These are phyloP conservation scores for Acridotheres tristis DNA, from an alignment of 2,797 vertebrate genomes.

Conservation along the genomic window DNA sequence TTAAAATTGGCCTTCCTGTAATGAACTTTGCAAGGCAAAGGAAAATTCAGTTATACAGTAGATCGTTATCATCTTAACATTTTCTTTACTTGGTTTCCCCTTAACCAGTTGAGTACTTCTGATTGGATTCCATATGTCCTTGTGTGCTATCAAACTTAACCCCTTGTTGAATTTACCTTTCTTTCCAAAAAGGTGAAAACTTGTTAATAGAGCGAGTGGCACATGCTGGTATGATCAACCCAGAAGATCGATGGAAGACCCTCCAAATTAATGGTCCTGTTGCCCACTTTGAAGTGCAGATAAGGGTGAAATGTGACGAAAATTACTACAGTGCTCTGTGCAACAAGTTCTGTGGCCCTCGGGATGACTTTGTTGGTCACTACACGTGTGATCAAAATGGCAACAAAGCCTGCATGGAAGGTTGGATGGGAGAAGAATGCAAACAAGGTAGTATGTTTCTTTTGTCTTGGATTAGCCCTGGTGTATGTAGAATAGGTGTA, in stretches of 20 bases:
- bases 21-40: conserved; percentile 69
- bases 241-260: conserved; percentile 86
- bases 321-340: conserved; percentile 92
- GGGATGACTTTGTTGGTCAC: conserved; percentile 93
- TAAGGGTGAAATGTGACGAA: conserved; percentile 89
- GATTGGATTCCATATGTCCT: background rate
- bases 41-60: conserved; percentile 63
- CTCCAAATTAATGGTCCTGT: conserved; percentile 79
- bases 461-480: background rate
- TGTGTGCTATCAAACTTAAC: background rate
- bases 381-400: conserved; percentile 90
- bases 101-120: background rate
- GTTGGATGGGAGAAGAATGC: conserved; percentile 90
- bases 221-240: conserved; percentile 88
- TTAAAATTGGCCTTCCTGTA: conserved; percentile 64
- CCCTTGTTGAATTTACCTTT: background rate
- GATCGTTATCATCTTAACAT: conserved; percentile 25
- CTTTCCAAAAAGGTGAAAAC: conserved; percentile 78
- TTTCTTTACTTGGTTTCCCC: conserved; percentile 17
- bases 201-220: conserved; percentile 88
- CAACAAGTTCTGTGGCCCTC: conserved; percentile 92
- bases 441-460: conserved; percentile 79
- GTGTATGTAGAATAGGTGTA: background rate
- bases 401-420: conserved; percentile 91
- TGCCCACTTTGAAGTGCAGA: conserved; percentile 84